Evolutionary conservation across 92 coral and sea anemone genomes (phyloP).

Genomic region (Micromussa lordhowensis): DNA sequence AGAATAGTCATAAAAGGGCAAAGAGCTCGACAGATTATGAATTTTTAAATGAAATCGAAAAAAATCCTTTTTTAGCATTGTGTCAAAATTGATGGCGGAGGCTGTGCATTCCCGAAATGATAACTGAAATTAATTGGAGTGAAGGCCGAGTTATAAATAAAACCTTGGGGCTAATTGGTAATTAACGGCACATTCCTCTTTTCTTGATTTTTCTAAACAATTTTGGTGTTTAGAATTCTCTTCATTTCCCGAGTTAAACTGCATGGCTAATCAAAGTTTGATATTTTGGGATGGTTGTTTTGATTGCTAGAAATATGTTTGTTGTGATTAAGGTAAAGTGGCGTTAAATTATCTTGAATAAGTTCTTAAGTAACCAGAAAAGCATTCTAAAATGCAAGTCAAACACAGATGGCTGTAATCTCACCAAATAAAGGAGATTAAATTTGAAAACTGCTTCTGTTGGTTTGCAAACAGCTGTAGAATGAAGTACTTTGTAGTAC

Average conservation of each 20-base stretch:
- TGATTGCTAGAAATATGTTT: neutral
- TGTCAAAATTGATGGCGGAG: neutral
- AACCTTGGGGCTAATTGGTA: constrained; percentile 22
- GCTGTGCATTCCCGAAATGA: constrained; percentile 28
- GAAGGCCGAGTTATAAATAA: neutral
- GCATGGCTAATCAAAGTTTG: neutral
- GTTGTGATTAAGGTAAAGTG: neutral
- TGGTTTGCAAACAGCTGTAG: neutral
- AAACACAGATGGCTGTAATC: constrained; percentile 4
- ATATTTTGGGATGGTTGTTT: neutral
- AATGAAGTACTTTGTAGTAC: neutral
- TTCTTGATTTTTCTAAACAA: neutral
- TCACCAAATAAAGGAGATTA: neutral
- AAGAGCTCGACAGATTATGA: constrained; percentile 19
- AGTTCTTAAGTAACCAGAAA: neutral
- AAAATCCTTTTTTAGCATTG: neutral
- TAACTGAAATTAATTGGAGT: neutral
- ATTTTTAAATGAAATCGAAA: constrained; percentile 13
- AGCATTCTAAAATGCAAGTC: neutral
- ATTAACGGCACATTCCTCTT: neutral
- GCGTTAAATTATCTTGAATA: neutral
- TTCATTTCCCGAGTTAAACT: neutral
- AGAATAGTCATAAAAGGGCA: neutral
- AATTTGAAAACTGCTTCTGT: neutral
- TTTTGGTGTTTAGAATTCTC: constrained; percentile 10